Percentiles rank a stretch among this genome's conserved stretches.
These are phyloP conservation scores for Erythrocebus patas DNA, from an alignment of 2,113 vertebrate species.

Conservation along the genomic window DNA sequence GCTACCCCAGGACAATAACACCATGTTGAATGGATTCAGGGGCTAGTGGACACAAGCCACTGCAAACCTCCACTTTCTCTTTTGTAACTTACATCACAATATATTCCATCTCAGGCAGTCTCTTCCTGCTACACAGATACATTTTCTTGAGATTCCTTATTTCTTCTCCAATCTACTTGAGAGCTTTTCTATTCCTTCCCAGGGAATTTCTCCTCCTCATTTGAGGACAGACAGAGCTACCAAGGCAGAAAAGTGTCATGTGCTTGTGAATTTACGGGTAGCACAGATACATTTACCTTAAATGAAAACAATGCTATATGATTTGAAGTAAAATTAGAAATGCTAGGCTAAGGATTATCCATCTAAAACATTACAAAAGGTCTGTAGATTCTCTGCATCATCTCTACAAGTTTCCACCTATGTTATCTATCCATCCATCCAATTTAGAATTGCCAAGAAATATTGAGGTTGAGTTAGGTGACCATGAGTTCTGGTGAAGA, in stretches of 20 bases:
- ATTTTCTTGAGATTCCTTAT: neutral
- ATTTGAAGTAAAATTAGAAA: conserved; percentile 39
- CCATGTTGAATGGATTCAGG: neutral
- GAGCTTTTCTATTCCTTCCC: neutral
- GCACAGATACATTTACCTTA: neutral
- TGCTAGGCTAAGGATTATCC: neutral
- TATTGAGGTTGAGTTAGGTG: neutral
- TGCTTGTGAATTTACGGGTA: neutral
- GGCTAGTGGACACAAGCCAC: neutral
- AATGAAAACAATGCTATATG: neutral
- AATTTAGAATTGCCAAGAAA: neutral
- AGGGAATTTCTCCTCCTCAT: neutral
- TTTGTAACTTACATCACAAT: neutral
- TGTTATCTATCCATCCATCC: neutral
- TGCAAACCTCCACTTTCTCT: neutral
- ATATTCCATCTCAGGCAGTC: neutral
- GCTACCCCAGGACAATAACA: neutral
- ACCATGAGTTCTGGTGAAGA: neutral
- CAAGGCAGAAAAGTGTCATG: neutral
- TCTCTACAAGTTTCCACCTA: neutral
- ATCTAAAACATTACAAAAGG: neutral
- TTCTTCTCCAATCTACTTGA: neutral
- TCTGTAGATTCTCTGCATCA: neutral
- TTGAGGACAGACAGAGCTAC: neutral
- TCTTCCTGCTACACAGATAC: neutral